These are phyloP conservation scores for Dipus sagitta DNA, from an alignment of 2,797 vertebrate genomes.

Conservation along the genomic window DNA sequence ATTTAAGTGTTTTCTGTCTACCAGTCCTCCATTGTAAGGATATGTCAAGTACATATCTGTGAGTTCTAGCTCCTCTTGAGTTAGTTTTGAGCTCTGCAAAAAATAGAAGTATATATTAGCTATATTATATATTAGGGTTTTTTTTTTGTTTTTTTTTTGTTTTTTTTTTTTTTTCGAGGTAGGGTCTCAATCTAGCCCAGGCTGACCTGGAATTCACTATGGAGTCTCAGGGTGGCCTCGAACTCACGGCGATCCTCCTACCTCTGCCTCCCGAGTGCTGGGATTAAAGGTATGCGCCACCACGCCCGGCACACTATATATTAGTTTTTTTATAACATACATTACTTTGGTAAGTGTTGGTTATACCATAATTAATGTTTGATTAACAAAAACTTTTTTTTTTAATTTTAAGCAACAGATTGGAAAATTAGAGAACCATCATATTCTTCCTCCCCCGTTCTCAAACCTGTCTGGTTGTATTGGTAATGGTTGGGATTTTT, in stretches of 20 bases:
- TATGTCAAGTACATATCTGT: conserved; percentile 7
- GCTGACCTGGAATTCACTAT: no score
- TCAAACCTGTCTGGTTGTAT: neutral
- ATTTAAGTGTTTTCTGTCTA: conserved; percentile 26
- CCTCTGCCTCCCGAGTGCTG: no score
- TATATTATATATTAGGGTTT: no score
- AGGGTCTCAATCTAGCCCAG: no score
- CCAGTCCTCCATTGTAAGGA: conserved; percentile 33
- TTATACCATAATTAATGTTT: conserved; percentile 50
- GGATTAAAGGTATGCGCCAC: no score
- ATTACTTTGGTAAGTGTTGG: conserved; percentile 48
- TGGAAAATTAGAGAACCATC: conserved; percentile 23
- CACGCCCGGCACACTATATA: no score
- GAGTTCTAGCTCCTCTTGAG: neutral
- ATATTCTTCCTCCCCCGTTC: neutral
- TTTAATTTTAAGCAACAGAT: conserved; percentile 18
- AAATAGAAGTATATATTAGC: neutral
- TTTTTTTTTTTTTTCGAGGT: no score
- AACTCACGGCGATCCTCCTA: no score
- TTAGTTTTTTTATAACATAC: no score
- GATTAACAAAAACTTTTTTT: conserved; percentile 5
- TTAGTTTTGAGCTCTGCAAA: neutral
- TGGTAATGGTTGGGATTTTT: conserved; percentile 1
- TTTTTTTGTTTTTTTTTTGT: no score
- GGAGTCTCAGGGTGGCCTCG: no score